Conservation (phyloP, 2,113 vertebrate species). For the Triplophysa siluroides region DNA sequence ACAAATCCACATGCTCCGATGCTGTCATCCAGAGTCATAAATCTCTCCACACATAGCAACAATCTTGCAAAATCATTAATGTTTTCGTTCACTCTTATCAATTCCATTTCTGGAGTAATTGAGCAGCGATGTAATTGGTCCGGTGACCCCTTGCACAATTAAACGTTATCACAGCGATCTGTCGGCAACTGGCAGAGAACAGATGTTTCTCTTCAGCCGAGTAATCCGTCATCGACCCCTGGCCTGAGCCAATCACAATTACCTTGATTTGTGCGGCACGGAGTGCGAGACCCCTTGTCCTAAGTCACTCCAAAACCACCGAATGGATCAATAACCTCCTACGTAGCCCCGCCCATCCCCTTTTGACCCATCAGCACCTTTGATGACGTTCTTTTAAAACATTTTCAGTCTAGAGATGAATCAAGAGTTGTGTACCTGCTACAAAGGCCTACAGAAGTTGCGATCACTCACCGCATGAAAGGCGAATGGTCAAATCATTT, state of each 20-base stretch:
- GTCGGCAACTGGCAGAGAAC: slow-evolving; percentile 49
- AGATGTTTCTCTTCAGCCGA: slow-evolving; percentile 56
- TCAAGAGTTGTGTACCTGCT: slow-evolving; percentile 12
- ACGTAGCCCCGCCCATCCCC: slow-evolving; percentile 19
- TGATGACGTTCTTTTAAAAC: slow-evolving; percentile 7
- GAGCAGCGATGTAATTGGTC: slow-evolving; percentile 56
- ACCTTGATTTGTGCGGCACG: slow-evolving; percentile 50
- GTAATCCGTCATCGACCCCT: slow-evolving; percentile 58
- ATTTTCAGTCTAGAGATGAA: background rate
- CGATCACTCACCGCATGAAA: slow-evolving; percentile 12
- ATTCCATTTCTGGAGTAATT: slow-evolving; percentile 50
- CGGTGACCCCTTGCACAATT: slow-evolving; percentile 51
- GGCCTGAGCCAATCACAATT: slow-evolving; percentile 58
- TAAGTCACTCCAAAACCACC: slow-evolving; percentile 33
- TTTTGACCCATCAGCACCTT: slow-evolving; percentile 38
- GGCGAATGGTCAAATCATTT: slow-evolving; percentile 32
- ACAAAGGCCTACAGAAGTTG: slow-evolving; percentile 18
- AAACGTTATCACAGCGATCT: slow-evolving; percentile 59
- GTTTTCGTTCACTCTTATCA: slow-evolving; percentile 50
- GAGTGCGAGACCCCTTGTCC: slow-evolving; percentile 36
- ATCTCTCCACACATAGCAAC: slow-evolving; percentile 29
- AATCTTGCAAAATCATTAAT: slow-evolving; percentile 39
- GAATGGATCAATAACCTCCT: slow-evolving; percentile 42
- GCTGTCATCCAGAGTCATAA: slow-evolving; percentile 6
- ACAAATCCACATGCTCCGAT: slow-evolving; percentile 31